Conservation (phyloP, 2,113 vertebrate genomes). For the Steatornis caripensis region DNA sequence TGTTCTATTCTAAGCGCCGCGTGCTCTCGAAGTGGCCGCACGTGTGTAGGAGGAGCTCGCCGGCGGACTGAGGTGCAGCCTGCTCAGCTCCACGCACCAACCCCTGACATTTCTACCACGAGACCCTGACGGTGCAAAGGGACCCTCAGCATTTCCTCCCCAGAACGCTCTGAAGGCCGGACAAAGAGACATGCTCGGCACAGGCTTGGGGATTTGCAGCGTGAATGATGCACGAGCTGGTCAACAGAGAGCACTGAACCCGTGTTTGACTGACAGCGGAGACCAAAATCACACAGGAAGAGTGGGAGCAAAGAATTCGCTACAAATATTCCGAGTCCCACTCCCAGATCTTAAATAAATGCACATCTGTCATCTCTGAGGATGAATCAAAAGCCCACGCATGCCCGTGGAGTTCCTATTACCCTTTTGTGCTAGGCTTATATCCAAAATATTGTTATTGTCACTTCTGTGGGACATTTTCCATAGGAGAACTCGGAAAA, state of each 20-base stretch:
- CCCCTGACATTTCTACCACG: rapidly evolving
- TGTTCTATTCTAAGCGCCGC: rapidly evolving
- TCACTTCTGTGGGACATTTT: background rate
- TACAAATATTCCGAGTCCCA: background rate
- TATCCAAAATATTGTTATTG: constrained; percentile 59
- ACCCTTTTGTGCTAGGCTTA: constrained; percentile 55
- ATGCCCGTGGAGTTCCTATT: constrained; percentile 31
- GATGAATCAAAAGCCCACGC: constrained; percentile 55
- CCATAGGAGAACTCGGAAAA: background rate
- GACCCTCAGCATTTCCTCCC: background rate
- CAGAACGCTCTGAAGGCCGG: too few species aligned
- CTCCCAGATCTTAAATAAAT: constrained; percentile 25
- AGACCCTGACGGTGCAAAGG: rapidly evolving
- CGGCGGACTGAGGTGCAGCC: background rate
- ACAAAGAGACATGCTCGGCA: background rate
- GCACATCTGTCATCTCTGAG: constrained; percentile 42
- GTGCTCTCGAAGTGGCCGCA: background rate
- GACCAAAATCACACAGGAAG: background rate
- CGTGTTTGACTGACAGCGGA: rapidly evolving
- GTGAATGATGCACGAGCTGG: background rate
- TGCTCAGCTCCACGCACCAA: background rate
- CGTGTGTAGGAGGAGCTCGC: rapidly evolving
- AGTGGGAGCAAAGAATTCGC: constrained; percentile 7
- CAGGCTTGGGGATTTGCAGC: background rate
- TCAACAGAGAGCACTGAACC: background rate